Evolutionary conservation across 1,140 invertebrate genomes (phyloP), one percentile per base, ranked within the genome.

Genomic region (Drosophila ohnishii): DNA sequence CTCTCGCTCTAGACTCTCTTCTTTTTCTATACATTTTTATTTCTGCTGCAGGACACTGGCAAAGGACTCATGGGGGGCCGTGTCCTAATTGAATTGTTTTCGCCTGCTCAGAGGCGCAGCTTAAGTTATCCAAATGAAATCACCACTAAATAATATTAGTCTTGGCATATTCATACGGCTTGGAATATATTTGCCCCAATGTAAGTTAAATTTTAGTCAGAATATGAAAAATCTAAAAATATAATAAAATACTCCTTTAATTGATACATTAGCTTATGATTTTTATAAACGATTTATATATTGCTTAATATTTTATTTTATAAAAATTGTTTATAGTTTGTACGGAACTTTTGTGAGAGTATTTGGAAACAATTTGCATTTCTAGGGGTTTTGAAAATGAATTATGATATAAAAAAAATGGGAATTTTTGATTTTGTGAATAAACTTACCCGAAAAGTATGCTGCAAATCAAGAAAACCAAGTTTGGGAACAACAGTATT

Each of bases 81-180:
- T 50, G 57, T 32, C 53, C 61, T 63, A 63, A 63, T 63, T 63
- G 37, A 58, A 63, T 63, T 56, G 61, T 56, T 57, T 57, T 30
- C 30, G 19, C 35, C 14, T 16, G 30, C 19, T 34, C 30, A 10
- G 19, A 32, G 30, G 28, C 9, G 30, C 39, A 59, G 28, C 50
- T 22, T 19, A 53, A 22, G 50, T 53, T 35, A 19, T 22, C 16
- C 19, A 25, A 55, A 55, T 55, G 51, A 55, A 55, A 55, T 55
- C 51, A 55, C 51, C 51, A 37, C 51, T 55, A 37, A 55, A 55
- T 22, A 55, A 6, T 37, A 55, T 22, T 37, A 37, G 51, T 2
- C 51, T 9, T 35, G 6, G 16, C 19, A 22, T 53, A 35, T 14
- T 35, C 16, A 14, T 19, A 13, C 1, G 10, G 6, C 11, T n/a